phyloP scores from a whole-genome alignment of 2,888 invertebrate species.

The Agrypnus murinus region DNA sequence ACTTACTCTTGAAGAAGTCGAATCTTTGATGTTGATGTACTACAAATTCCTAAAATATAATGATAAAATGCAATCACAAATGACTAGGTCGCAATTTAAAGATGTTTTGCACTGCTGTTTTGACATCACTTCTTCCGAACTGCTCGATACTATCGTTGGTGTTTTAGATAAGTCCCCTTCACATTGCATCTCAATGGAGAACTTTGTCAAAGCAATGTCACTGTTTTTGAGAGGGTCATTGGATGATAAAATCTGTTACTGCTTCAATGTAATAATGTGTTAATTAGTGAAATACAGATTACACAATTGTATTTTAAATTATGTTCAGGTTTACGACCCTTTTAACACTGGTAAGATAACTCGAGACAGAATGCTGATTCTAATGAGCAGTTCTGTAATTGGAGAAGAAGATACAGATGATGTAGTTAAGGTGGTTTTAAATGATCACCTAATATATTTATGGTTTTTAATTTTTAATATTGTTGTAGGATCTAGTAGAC shows the following conservation, averaged over 20 bases:
- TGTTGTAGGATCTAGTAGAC: conserved; percentile 81
- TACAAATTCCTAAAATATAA: conserved; percentile 72
- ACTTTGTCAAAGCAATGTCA: conserved; percentile 81
- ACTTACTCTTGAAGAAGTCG: conserved; percentile 77
- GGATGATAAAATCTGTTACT: conserved; percentile 81
- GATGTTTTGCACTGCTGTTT: conserved; percentile 78
- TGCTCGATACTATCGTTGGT: conserved; percentile 77
- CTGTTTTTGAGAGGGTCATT: conserved; percentile 80
- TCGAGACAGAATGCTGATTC: conserved; percentile 82
- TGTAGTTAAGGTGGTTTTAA: conserved; percentile 75
- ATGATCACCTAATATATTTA: background rate
- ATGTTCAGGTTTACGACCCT: conserved; percentile 80
- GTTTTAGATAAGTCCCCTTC: conserved; percentile 76
- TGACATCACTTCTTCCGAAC: conserved; percentile 81
- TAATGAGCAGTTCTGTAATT: conserved; percentile 75
- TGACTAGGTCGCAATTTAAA: conserved; percentile 75
- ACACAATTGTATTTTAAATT: too few relatives aligned
- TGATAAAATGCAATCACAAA: conserved; percentile 63
- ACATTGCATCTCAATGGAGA: conserved; percentile 69
- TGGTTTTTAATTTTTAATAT: conserved; percentile 44
- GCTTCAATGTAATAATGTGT: conserved; percentile 73
- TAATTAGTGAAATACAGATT: background rate
- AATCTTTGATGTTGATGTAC: conserved; percentile 74
- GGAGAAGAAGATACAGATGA: conserved; percentile 81
- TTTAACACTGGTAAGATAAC: conserved; percentile 79